A percentile compares a stretch with the other conserved stretches of the same genome.
These are phyloP conservation scores for Alloplasta piceator DNA, from an alignment of 2,888 invertebrate species.

Conservation along the genomic window DNA sequence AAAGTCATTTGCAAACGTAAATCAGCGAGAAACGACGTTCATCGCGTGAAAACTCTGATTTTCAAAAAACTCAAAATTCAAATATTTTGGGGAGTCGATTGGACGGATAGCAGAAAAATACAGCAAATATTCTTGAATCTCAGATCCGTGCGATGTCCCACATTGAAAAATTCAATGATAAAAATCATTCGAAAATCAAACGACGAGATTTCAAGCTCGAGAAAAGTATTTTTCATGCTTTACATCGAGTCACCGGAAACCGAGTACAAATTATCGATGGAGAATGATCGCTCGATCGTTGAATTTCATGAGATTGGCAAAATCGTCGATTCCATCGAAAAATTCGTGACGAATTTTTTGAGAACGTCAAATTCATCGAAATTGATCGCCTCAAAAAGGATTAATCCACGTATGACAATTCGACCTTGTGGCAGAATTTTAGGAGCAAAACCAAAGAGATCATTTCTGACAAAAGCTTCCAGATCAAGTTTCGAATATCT, in stretches of 20 bases:
- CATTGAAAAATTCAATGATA: conserved; percentile 58
- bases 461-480: conserved; percentile 16
- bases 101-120: conserved; percentile 41
- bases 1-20: conserved; percentile 70
- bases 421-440: not conserved
- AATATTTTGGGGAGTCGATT: conserved; percentile 71
- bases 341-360: not conserved
- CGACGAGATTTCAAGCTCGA: not conserved
- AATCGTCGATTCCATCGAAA: conserved; percentile 21
- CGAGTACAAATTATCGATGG: conserved; percentile 43
- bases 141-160: conserved; percentile 66
- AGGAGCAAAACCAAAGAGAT: conserved; percentile 22
- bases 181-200: conserved; percentile 53
- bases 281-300: conserved; percentile 11
- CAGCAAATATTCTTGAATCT: conserved; percentile 72
- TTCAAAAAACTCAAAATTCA: conserved; percentile 51
- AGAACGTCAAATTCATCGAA: not conserved
- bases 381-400: not conserved
- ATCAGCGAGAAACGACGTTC: conserved; percentile 53
- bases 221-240: conserved; percentile 66
- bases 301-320: conserved; percentile 39
- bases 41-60: conserved; percentile 60
- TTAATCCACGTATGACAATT: conserved; percentile 19
- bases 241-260: conserved; percentile 63
- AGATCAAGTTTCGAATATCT: conserved; percentile 2